These are phyloP conservation scores for Tolypeutes matacus DNA, from an alignment of 2,797 vertebrate species.

Conservation along the genomic window DNA sequence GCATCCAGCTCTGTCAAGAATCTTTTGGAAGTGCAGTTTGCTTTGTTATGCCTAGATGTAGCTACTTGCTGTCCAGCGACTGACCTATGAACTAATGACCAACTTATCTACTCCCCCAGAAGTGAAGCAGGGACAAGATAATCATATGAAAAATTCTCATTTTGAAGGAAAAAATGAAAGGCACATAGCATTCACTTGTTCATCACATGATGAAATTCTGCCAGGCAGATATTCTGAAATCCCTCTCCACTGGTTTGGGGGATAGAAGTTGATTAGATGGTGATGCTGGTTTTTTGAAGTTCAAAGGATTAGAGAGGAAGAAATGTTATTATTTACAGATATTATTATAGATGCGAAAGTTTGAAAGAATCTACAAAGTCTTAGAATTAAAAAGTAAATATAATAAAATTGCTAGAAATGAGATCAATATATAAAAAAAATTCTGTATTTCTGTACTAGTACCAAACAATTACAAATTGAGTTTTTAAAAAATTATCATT, in stretches of 20 bases:
- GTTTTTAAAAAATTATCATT: neutral
- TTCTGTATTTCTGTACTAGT: neutral
- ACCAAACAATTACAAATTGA: neutral
- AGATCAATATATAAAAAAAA: neutral
- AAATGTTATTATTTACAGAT: neutral
- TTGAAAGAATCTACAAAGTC: neutral
- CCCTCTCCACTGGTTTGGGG: neutral
- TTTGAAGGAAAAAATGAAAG: neutral
- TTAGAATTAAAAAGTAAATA: neutral
- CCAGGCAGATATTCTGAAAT: neutral
- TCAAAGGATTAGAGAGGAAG: neutral
- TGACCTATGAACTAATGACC: neutral
- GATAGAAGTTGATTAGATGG: neutral
- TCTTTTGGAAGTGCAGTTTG: neutral
- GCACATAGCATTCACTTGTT: neutral
- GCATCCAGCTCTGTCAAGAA: neutral
- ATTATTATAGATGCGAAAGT: neutral
- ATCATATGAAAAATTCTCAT: neutral
- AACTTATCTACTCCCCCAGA: neutral
- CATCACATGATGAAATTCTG: neutral
- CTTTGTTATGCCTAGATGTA: neutral
- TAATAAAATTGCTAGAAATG: neutral
- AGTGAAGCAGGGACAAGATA: too few relatives aligned
- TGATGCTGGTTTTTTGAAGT: neutral
- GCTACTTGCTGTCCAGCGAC: neutral